These are phyloP conservation scores for Etheostoma cragini DNA, from an alignment of 2,113 vertebrate genomes.

Conservation along the genomic window DNA sequence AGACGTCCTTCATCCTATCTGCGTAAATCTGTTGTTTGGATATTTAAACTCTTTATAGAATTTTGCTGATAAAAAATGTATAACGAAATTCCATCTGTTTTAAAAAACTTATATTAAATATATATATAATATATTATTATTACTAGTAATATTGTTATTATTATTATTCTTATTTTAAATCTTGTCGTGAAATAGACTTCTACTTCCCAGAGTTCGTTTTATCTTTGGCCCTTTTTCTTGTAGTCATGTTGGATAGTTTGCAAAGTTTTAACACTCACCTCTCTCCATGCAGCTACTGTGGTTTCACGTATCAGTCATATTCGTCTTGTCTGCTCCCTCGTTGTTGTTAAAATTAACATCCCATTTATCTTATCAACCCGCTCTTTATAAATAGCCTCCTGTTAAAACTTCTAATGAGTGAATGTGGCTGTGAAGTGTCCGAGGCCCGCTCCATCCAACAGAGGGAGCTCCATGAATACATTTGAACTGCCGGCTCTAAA, in stretches of 20 bases:
- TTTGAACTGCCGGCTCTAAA: slow-evolving; percentile 31
- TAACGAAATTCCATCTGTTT: background rate
- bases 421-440: background rate
- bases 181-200: background rate
- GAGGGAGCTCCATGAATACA: slow-evolving; percentile 75
- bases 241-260: background rate
- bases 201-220: background rate
- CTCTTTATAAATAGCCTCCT: background rate
- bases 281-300: background rate
- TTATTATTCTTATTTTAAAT: background rate
- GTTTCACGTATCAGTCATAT: background rate
- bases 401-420: background rate
- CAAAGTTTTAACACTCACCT: slow-evolving; percentile 29
- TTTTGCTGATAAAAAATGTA: background rate
- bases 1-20: background rate
- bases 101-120: background rate
- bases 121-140: no score
- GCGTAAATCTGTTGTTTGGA: background rate
- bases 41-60: background rate
- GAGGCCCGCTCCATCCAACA: slow-evolving; percentile 47
- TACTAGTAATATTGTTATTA: background rate
- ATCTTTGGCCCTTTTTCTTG: background rate
- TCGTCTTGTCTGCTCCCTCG: background rate
- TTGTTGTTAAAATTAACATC: background rate
- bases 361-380: background rate